A percentile compares a stretch with the other conserved stretches of the same genome.
Conservation (phyloP, 2,797 vertebrate genomes). For the Myotis myotis region DNA sequence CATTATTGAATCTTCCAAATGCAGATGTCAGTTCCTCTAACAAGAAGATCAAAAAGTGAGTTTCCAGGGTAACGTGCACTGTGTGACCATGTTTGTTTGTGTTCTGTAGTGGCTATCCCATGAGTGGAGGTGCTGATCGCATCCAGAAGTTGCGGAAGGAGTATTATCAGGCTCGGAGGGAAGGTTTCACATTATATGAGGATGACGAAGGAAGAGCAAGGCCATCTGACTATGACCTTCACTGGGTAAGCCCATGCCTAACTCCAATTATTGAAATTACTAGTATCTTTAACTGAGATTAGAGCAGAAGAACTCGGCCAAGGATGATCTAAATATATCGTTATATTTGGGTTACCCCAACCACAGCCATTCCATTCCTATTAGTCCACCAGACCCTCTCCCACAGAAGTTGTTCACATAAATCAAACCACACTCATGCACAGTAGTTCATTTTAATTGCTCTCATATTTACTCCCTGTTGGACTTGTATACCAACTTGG, state of each 20-base stretch:
- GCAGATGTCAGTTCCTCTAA: neutral
- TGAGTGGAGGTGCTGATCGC: slow-evolving; percentile 87
- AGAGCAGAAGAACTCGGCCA: neutral
- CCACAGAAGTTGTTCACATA: slow-evolving; percentile 43
- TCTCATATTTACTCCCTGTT: neutral
- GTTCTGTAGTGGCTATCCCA: slow-evolving; percentile 79
- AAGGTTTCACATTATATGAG: slow-evolving; percentile 90
- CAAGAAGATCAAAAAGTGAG: neutral
- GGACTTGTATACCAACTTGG: slow-evolving; percentile 27
- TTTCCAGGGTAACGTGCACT: neutral
- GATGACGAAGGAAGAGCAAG: slow-evolving; percentile 87
- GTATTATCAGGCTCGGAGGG: slow-evolving; percentile 93
- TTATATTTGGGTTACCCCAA: slow-evolving; percentile 38
- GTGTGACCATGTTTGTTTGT: slow-evolving; percentile 26
- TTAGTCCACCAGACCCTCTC: neutral
- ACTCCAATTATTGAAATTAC: neutral
- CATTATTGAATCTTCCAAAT: slow-evolving; percentile 23
- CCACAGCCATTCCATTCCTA: neutral
- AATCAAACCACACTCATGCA: slow-evolving; percentile 21
- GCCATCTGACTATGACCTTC: slow-evolving; percentile 87
- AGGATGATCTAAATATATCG: neutral
- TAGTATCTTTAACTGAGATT: neutral
- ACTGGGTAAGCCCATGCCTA: slow-evolving; percentile 86
- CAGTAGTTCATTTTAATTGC: slow-evolving; percentile 22
- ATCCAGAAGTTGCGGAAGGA: slow-evolving; percentile 95